A percentile compares a stretch with the other conserved stretches of the same genome.
phyloP scores from a whole-genome alignment of 1,140 invertebrate genomes.

The Stegodyphus mimosarum region DNA sequence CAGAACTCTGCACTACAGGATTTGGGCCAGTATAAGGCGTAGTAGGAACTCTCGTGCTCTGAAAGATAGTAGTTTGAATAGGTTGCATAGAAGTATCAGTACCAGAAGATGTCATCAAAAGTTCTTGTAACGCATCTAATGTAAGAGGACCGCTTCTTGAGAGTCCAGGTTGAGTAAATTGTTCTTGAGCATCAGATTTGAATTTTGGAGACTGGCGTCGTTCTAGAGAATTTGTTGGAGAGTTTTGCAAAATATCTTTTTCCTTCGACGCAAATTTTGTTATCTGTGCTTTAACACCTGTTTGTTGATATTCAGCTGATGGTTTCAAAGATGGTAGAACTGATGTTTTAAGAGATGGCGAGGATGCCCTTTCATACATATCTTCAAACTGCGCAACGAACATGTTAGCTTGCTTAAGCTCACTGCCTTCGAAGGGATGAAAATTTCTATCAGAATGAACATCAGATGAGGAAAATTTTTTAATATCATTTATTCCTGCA shows the following conservation, averaged over 20 bases:
- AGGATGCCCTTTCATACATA: constrained; percentile 35
- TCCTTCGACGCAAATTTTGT: constrained; percentile 61
- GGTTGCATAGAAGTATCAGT: neutral
- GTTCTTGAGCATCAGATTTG: constrained; percentile 19
- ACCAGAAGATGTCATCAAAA: constrained; percentile 11
- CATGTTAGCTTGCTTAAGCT: constrained; percentile 13
- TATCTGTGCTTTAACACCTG: constrained; percentile 62
- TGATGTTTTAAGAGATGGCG: constrained; percentile 38
- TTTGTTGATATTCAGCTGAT: constrained; percentile 74
- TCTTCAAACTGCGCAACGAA: constrained; percentile 35
- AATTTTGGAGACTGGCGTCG: constrained; percentile 23
- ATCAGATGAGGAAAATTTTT: neutral
- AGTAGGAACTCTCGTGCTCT: constrained; percentile 12
- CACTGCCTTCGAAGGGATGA: constrained; percentile 13
- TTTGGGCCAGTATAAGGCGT: constrained; percentile 25
- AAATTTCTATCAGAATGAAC: neutral
- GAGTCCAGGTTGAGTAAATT: neutral
- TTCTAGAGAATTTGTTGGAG: constrained; percentile 45
- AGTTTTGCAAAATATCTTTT: constrained; percentile 34
- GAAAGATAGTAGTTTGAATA: constrained; percentile 40
- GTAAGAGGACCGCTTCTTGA: constrained; percentile 34
- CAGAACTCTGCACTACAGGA: too few species aligned
- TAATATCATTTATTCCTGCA: neutral
- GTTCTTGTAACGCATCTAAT: constrained; percentile 42
- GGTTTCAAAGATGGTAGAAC: constrained; percentile 57